Base-by-base conservation (phyloP, 2,888 invertebrate genomes). In the Lithophane socia region DNA sequence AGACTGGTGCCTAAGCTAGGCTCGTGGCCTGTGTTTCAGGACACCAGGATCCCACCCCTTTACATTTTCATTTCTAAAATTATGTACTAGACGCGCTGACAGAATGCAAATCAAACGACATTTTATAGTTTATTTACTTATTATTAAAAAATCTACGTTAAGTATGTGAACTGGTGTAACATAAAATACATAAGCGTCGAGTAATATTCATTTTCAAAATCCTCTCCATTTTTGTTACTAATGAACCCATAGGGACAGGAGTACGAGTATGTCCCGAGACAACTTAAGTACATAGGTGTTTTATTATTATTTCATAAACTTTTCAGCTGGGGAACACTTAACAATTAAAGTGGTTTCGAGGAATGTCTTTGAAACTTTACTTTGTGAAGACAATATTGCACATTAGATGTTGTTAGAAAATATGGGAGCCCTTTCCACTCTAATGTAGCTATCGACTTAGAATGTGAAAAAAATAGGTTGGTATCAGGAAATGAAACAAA, bases 401-500 rank as follows among this genome's bases (percentile, higher is more conserved):
- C 37, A 18, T 56, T 58, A n/a, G 18, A n/a, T 68, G n/a, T 16
- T 7, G 2, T 68, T 68, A 16, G n/a, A 42, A n/a, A 73, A 49
- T 16, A 52, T 13, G 21, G 29, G 78, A 83, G 75, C 84, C 75
- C 7, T 73, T 70, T 91, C 91, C 90, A 89, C 73, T 87, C 73
- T 84, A 56, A 8, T 12, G 10, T 8, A 70, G 60, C 90, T 73
- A 73, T 88, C 83, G 90, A 91, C 88, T 90, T 90, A 86, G 88
- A 88, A 92, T 87, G 92, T 91, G 90, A 93, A 93, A 82, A 78
- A 93, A 93, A 89, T 89, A 71, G 76, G 79, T 88, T 88, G 88
- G 91, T 90, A 92, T 90, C 94, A 94, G 94, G 94, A 94, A 94
- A 94, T 94, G 94, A 94, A 94, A 94, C 94, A 93, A 94, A 94